Evolutionary conservation across 2,113 vertebrate species (phyloP), one percentile per base, ranked within the genome.

Genomic region (Ptychochromis oligacanthus): DNA sequence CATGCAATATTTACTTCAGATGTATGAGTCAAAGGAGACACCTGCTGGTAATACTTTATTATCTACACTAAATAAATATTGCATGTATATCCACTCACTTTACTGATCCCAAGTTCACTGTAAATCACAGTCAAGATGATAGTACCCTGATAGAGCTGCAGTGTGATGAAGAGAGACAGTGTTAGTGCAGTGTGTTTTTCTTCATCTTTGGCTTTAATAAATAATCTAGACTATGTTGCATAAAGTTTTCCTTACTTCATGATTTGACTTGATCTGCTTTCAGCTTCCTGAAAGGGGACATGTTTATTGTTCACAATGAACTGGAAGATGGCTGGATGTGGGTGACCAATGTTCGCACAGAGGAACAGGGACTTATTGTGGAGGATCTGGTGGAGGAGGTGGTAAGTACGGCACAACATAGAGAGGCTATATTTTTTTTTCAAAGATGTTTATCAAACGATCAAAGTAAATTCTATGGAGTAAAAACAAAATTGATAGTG

Each of bases 281-380:
- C 93, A 98, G 97, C 96, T 99, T 99, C 94, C 96, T 99, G 91
- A 99, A 99, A 97, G 98, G 98, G 93, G 98, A 99, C 92, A 99
- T 99, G 98, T 99, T 99, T 95, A 99, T 99, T 94, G 98, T 99
- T 94, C 98, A 99, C 94, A 99, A 99, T 9, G 98, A 98, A 93
- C 95, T 99, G 94, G 98, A 99, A 80, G 98, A 99, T 93, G 98
- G 98, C 83, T 99, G 98, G 98, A 98, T 99, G 97, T 99, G 98
- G 98, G 98, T 99, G 87, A 97, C 97, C 89, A 99, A 99, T 62
- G 96, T 99, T 34, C 95, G 98, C 77, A 99, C 98, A 59, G 98
- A 98, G 92, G 98, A 99, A 80, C 97, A 99, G 92, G 98, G 98
- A 80, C 98, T 99, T 88, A 99, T 99, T 82, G 98, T 99, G 79